Evolutionary conservation across 2,113 vertebrate genomes (phyloP).

Genomic region (Gyps fulvus): DNA sequence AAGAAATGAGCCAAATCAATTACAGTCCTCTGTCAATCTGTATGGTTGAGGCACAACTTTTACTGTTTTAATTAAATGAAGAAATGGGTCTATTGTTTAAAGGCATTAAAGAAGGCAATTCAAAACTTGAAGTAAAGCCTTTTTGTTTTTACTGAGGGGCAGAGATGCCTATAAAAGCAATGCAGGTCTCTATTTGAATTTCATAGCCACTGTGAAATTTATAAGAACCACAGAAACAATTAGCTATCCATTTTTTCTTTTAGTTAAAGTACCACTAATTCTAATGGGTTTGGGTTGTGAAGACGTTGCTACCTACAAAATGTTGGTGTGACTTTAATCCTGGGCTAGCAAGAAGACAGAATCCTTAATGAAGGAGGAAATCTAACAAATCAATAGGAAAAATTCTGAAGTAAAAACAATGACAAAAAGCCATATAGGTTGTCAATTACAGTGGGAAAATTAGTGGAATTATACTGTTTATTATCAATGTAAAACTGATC

Average conservation of each 20-base stretch:
- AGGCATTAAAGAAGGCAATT: conserved; percentile 67
- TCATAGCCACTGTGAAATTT: conserved; percentile 71
- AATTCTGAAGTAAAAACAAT: neutral
- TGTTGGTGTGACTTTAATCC: neutral
- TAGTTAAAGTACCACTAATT: neutral
- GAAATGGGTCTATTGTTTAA: conserved; percentile 71
- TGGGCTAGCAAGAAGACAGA: neutral
- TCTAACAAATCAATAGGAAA: neutral
- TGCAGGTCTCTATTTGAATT: conserved; percentile 72
- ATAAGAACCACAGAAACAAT: conserved; percentile 51
- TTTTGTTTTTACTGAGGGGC: conserved; percentile 51
- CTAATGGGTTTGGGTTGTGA: neutral
- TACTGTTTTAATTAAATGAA: conserved; percentile 80
- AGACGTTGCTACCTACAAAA: neutral
- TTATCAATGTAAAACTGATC: neutral
- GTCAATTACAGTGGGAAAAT: neutral
- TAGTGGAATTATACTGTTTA: neutral
- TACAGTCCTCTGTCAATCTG: conserved; percentile 46
- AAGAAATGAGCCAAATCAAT: conserved; percentile 71
- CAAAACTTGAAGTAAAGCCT: conserved; percentile 27
- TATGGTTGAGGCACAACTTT: conserved; percentile 60
- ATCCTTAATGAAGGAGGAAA: neutral
- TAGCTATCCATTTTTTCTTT: neutral
- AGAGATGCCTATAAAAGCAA: conserved; percentile 66
- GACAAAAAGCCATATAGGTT: neutral